Evolutionary conservation across 2,113 vertebrate species (phyloP).

Genomic region (Todiramphus chloris): DNA sequence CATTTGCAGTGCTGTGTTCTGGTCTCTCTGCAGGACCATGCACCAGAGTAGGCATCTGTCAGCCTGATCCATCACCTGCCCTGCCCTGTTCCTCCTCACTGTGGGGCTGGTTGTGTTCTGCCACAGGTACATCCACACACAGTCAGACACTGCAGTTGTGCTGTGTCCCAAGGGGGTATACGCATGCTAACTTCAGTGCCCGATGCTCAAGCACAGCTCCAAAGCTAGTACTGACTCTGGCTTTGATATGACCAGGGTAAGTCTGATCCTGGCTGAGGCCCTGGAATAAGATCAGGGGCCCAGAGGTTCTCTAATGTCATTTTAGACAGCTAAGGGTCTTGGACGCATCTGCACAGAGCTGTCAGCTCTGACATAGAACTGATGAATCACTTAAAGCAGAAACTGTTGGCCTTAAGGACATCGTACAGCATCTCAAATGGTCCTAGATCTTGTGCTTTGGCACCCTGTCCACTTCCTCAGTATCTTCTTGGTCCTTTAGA

Average conservation of each 20-base stretch:
- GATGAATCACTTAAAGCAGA: not conserved
- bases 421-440: not conserved
- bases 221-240: not conserved
- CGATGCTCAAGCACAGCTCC: not conserved
- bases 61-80: not conserved
- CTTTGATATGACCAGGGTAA: not conserved
- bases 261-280: not conserved
- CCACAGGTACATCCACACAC: not conserved
- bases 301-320: not conserved
- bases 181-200: too few species aligned
- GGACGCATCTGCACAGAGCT: not conserved
- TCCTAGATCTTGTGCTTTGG: not conserved
- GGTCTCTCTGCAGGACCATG: not conserved
- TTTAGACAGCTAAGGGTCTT: not conserved
- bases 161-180: not conserved
- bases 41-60: rapidly evolving
- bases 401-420: not conserved
- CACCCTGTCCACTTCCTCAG: not conserved
- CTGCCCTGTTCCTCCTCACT: not conserved
- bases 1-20: not conserved
- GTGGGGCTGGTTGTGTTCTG: not conserved
- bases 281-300: too few species aligned
- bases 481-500: not conserved
- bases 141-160: too few species aligned
- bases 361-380: not conserved